These are phyloP conservation scores for Megaceryle torquata DNA, from an alignment of 2,113 vertebrate genomes.

Conservation along the genomic window DNA sequence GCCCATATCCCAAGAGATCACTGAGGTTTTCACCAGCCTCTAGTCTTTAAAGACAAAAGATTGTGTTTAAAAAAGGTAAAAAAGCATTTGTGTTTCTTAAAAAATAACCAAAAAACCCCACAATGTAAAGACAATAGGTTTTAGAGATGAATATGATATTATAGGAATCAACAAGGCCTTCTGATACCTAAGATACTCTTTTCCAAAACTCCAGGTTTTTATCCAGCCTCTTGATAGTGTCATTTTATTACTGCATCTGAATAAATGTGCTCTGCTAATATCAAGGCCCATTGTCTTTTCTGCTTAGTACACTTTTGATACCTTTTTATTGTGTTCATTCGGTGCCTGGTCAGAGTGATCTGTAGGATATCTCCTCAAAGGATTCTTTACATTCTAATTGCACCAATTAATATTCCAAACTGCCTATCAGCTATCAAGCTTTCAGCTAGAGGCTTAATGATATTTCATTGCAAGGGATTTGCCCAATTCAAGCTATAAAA, in stretches of 20 bases:
- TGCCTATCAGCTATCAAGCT: neutral
- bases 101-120: neutral
- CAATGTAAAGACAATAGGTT: neutral
- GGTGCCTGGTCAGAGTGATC: neutral
- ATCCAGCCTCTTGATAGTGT: neutral
- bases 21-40: neutral
- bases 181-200: neutral
- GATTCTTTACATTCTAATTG: neutral
- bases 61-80: neutral
- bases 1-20: neutral
- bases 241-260: neutral
- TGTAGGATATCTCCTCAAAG: neutral
- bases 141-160: neutral
- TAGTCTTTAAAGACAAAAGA: neutral
- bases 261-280: neutral
- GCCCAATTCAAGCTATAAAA: neutral
- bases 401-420: neutral
- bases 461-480: neutral
- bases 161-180: neutral
- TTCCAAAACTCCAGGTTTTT: neutral
- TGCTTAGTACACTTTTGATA: neutral
- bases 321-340: neutral
- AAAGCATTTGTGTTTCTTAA: neutral
- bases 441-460: neutral
- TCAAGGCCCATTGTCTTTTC: neutral